Base-by-base conservation (phyloP, 2,113 vertebrate species). In the Hemicordylus capensis region DNA sequence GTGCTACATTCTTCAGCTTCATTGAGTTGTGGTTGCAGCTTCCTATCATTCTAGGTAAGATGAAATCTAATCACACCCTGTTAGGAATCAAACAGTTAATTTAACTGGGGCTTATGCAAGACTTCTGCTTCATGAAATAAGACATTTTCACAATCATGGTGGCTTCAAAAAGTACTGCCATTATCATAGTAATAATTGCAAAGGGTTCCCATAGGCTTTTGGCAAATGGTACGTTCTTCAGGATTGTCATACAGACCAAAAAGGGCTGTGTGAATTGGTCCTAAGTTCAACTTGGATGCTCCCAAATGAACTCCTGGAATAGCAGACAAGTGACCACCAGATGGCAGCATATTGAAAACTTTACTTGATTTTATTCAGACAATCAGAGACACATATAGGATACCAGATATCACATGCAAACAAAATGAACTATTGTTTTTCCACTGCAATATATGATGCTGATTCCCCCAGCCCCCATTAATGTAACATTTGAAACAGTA, bases 311-410 rank as follows among this genome's bases (percentile, higher is more conserved):
- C 76, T 44, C 3, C 28, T 10, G 0, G 37, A 81, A 54, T 8
- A 37, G 59, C 20, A 77, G 66, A 6, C 12, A 44, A 54, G 79
- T 75, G 20, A 6, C 87, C 92, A 80, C 69, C 61, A 93, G 93
- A 88, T 90, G 93, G 93, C 93, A 94, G 90, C 80, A 88, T 12
- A 87, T 39, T 39, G 85, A 88, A 93, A 59, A 39, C 54, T 10
- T 70, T 84, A 72, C 14, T n/a, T n/a, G n/a, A n/a, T n/a, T n/a
- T n/a, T n/a, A 54, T 17, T 54, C 20, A 34, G 28, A 8, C 1
- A 42, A 72, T 28, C 42, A 24, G 76, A 76, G 37, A 7, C 51
- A 17, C 1, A n/a, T 28, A 59, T 19, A 8, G 19, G 14, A n/a
- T 0, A 22, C 48, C 1, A 2, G 12, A 64, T 51, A 22, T 73